Conservation (phyloP, 2,113 vertebrate species). For the Ageneiosus marmoratus region DNA sequence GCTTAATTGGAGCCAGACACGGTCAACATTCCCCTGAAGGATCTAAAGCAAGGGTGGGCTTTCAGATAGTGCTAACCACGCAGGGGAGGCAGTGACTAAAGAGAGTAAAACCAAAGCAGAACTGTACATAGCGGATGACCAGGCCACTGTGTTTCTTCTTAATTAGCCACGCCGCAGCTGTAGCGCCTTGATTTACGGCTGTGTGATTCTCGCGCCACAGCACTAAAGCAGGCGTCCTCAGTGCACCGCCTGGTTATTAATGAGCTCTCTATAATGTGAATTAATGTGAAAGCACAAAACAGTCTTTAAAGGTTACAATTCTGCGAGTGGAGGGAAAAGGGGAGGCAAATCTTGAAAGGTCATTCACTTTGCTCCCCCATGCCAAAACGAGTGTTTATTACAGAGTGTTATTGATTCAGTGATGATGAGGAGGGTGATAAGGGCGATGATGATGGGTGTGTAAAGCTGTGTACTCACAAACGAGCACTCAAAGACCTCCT, state of each 20-base stretch:
- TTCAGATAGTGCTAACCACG: conserved; percentile 13
- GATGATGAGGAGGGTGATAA: conserved; percentile 72
- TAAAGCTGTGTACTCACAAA: conserved; percentile 42
- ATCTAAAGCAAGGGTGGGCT: conserved; percentile 23
- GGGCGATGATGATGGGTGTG: conserved; percentile 47
- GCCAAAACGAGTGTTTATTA: conserved; percentile 75
- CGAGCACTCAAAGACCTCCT: conserved; percentile 24
- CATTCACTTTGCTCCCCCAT: conserved; percentile 65
- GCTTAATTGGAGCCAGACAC: conserved; percentile 68
- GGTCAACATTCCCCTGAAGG: conserved; percentile 19
- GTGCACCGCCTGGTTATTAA: conserved; percentile 67
- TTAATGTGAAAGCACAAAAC: conserved; percentile 78
- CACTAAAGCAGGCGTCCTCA: conserved; percentile 33
- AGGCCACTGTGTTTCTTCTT: conserved; percentile 63
- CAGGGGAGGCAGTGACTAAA: conserved; percentile 12
- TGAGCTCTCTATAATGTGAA: conserved; percentile 79
- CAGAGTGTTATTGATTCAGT: conserved; percentile 74
- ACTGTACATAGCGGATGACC: conserved; percentile 33
- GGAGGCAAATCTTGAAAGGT: conserved; percentile 77
- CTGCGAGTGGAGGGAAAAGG: conserved; percentile 65
- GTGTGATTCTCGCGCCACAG: conserved; percentile 38
- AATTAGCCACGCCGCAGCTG: conserved; percentile 67
- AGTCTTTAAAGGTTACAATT: conserved; percentile 81
- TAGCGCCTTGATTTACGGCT: conserved; percentile 71
- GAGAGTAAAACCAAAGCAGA: conserved; percentile 14